Percentiles rank a stretch among this genome's conserved stretches.
These are phyloP conservation scores for Gracilinanus agilis DNA, from an alignment of 2,113 vertebrate genomes.

Conservation along the genomic window DNA sequence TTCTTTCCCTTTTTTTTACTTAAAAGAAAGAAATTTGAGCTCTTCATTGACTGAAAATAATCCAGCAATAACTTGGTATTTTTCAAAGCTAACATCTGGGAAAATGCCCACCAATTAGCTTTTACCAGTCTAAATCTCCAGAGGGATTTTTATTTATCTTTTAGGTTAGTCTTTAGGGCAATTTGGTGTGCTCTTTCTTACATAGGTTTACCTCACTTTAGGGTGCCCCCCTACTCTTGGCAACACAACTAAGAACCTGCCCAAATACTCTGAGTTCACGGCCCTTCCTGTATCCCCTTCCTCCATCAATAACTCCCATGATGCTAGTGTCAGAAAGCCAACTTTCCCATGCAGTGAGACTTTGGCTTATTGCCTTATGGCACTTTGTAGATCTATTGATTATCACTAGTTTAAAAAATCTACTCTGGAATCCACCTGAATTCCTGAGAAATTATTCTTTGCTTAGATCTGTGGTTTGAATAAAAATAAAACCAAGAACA, in stretches of 20 bases:
- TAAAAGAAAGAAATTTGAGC: conserved; percentile 22
- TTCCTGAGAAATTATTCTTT: neutral
- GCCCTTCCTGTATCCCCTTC: neutral
- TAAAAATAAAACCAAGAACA: neutral
- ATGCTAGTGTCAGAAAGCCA: neutral
- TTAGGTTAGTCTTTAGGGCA: neutral
- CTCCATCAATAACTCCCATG: neutral
- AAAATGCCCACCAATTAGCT: conserved; percentile 19
- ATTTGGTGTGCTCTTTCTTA: neutral
- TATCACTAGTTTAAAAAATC: neutral
- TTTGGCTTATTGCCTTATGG: neutral
- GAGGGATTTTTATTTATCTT: conserved; percentile 5
- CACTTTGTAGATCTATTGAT: neutral
- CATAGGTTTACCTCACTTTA: neutral
- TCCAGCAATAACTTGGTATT: conserved; percentile 1
- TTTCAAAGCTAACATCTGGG: conserved; percentile 13
- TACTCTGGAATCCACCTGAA: neutral
- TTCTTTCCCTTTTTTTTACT: neutral
- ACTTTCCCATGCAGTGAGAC: neutral
- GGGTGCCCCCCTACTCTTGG: neutral
- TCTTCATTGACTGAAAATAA: conserved; percentile 28
- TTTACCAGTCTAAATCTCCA: conserved; percentile 26
- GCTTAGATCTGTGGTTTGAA: neutral
- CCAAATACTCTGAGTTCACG: neutral
- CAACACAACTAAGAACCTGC: neutral